phyloP scores from a whole-genome alignment of 2,888 invertebrate species.

The Micoletzkya japonica region DNA sequence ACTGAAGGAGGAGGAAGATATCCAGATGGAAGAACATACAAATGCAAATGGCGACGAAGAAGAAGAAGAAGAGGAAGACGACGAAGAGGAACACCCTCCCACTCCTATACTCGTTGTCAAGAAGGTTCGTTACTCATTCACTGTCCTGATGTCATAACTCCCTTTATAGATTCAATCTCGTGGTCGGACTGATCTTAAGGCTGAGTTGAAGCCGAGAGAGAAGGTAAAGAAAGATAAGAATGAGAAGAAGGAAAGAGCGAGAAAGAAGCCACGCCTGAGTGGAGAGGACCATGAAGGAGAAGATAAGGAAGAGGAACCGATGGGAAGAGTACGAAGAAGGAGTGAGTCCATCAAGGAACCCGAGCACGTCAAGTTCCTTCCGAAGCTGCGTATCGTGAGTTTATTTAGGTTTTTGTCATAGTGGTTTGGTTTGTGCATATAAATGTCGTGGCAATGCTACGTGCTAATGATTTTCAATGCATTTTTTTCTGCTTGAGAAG shows the following conservation, averaged over 20 bases:
- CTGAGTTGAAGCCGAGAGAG: constrained; percentile 4
- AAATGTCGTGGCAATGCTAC: too few relatives aligned
- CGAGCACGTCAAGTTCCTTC: neutral
- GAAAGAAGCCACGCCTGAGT: neutral
- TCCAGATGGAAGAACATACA: neutral
- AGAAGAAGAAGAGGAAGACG: neutral
- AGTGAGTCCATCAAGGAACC: neutral
- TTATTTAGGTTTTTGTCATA: neutral
- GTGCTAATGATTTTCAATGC: too few relatives aligned
- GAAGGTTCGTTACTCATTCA: neutral
- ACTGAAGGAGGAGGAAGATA: too few relatives aligned
- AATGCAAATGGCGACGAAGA: neutral
- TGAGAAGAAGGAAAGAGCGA: neutral
- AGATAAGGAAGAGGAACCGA: neutral
- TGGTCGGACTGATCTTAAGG: constrained; percentile 15
- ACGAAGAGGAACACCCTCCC: neutral
- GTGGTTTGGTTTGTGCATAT: too few relatives aligned
- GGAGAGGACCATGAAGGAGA: neutral
- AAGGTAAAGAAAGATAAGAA: neutral
- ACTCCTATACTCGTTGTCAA: constrained; percentile 13
- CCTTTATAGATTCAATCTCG: constrained; percentile 10
- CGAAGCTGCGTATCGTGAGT: neutral
- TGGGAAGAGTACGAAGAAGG: neutral
- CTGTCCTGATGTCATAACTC: neutral
- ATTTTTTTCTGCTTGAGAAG: too few relatives aligned